A percentile compares a stretch with the other conserved stretches of the same genome.
phyloP scores from a whole-genome alignment of 2,888 invertebrate species.

The Tenthredo mesomela region DNA sequence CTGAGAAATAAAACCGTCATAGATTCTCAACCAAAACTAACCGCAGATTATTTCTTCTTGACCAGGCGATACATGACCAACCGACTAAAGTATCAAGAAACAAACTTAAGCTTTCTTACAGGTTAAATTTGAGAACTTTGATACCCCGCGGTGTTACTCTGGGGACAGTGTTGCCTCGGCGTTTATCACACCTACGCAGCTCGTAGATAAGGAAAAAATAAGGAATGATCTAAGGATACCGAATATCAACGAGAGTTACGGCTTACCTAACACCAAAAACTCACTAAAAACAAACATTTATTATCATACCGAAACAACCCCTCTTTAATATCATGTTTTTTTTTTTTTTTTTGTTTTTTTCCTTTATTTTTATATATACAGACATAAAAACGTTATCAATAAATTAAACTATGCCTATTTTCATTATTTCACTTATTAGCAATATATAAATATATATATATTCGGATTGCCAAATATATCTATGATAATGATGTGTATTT shows the following conservation, averaged over 20 bases:
- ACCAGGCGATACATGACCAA: not conserved
- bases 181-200: constrained; percentile 52
- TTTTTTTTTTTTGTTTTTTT: not conserved
- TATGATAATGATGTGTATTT: no score
- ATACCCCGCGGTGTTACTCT: constrained; percentile 38
- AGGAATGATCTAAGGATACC: constrained; percentile 41
- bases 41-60: not conserved
- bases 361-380: not conserved
- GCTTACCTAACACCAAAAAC: constrained; percentile 24
- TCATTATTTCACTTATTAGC: no score
- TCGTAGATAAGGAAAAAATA: constrained; percentile 45
- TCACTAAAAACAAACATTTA: constrained; percentile 1
- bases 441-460: no score
- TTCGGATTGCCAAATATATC: no score
- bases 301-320: not conserved
- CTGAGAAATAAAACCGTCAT: constrained; percentile 38
- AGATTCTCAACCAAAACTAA: constrained; percentile 42
- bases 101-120: not conserved
- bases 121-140: constrained; percentile 46
- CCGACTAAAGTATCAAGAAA: not conserved
- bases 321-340: not conserved
- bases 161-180: constrained; percentile 47
- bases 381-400: not conserved
- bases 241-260: constrained; percentile 29
- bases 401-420: not conserved